A percentile compares a stretch with the other conserved stretches of the same genome.
Evolutionary conservation across 2,113 vertebrate genomes (phyloP).

Genomic region (Microtus pennsylvanicus): DNA sequence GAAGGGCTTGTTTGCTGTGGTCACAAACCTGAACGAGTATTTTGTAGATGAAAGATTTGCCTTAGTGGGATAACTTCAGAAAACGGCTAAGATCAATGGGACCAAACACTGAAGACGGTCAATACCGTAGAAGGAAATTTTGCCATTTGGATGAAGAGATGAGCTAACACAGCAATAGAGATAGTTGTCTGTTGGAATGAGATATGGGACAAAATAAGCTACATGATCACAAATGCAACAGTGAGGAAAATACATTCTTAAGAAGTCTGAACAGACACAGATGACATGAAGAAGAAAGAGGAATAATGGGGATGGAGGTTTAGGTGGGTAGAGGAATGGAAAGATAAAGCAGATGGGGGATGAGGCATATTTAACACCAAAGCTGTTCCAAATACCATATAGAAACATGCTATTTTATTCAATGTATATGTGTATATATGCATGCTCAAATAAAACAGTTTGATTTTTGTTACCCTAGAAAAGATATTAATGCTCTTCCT

Average conservation of each 20-base stretch:
- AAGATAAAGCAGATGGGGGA: not conserved
- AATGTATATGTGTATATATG: not conserved
- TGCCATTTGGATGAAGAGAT: not conserved
- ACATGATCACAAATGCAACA: not conserved
- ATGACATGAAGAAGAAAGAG: not conserved
- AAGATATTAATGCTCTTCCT: not conserved
- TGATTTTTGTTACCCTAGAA: not conserved
- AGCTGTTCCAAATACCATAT: not conserved
- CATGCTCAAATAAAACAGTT: not conserved
- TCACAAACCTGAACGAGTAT: conserved; percentile 15
- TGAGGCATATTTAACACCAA: no score
- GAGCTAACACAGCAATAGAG: accelerated
- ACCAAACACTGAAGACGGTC: not conserved
- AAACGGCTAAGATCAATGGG: conserved; percentile 10
- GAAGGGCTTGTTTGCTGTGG: not conserved
- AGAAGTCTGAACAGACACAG: not conserved
- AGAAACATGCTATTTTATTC: not conserved
- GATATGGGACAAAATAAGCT: not conserved
- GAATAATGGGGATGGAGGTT: not conserved
- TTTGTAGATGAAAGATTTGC: conserved; percentile 56
- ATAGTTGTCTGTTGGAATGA: not conserved
- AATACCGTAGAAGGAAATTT: not conserved
- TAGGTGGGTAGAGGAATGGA: not conserved
- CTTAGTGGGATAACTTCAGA: not conserved
- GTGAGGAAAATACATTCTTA: conserved; percentile 16